phyloP scores from a whole-genome alignment of 2,888 invertebrate genomes.

The Trisateles emortualis region DNA sequence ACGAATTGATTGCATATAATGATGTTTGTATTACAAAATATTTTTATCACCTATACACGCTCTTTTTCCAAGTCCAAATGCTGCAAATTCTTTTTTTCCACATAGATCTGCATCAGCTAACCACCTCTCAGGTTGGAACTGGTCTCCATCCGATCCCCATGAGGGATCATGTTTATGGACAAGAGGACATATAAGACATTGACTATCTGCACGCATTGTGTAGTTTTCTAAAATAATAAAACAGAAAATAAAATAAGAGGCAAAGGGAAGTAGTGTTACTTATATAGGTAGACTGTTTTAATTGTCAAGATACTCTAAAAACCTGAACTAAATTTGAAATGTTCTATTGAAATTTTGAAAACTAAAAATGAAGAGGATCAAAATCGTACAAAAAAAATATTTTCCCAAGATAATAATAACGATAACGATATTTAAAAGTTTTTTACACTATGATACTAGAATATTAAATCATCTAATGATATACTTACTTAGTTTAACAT shows the following conservation, averaged over 20 bases:
- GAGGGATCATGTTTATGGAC: neutral
- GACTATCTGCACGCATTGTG: too few species aligned
- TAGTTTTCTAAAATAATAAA: too few species aligned
- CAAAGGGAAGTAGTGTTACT: too few species aligned
- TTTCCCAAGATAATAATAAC: too few species aligned
- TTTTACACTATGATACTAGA: neutral
- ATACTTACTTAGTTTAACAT: constrained; percentile 27
- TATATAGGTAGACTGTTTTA: neutral
- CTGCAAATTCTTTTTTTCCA: neutral
- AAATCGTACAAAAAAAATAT: too few species aligned
- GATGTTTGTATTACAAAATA: too few species aligned
- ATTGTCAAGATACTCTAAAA: too few species aligned
- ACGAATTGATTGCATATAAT: too few species aligned
- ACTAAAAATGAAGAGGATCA: too few species aligned
- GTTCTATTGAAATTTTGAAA: too few species aligned
- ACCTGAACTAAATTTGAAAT: too few species aligned
- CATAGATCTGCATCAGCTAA: neutral
- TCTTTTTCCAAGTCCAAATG: constrained; percentile 1
- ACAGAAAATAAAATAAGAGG: neutral
- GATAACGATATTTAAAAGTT: too few species aligned
- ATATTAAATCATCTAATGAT: neutral
- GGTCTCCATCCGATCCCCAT: neutral
- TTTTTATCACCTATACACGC: neutral
- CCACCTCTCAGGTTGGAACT: constrained; percentile 2
- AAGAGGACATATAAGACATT: neutral